Percentiles rank a stretch among this genome's conserved stretches.
phyloP scores from a whole-genome alignment of 1,140 invertebrate genomes.

The Drosophila erecta region DNA sequence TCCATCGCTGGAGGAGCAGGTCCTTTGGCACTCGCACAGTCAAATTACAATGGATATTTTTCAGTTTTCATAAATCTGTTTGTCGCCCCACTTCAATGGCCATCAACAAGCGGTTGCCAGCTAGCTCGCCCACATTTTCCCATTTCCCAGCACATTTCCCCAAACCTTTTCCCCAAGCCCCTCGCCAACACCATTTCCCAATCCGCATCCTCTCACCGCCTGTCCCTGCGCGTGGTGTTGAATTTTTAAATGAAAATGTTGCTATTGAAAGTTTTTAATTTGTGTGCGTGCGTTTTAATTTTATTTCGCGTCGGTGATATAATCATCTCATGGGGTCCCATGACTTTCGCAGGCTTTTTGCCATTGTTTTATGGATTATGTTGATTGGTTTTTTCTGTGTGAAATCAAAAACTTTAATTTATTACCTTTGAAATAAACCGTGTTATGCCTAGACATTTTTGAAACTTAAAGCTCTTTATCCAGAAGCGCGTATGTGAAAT shows the following conservation, averaged over 20 bases:
- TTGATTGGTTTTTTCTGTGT: too few species aligned
- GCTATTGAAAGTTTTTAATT: conserved; percentile 83
- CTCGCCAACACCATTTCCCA: conserved; percentile 5
- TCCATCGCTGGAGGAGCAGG: neutral
- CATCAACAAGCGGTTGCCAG: conserved; percentile 39
- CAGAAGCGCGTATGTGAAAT: too few species aligned
- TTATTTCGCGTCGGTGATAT: conserved; percentile 59
- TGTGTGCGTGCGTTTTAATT: conserved; percentile 70
- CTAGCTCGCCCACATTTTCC: neutral
- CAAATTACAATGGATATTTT: conserved; percentile 70
- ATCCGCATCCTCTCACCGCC: neutral
- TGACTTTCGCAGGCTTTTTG: conserved; percentile 4
- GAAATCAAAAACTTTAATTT: too few species aligned
- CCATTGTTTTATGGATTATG: too few species aligned
- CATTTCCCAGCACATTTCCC: neutral
- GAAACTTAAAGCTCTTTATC: too few species aligned
- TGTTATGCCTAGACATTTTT: too few species aligned
- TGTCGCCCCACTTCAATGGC: conserved; percentile 71
- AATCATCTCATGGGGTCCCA: conserved; percentile 9
- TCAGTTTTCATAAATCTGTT: conserved; percentile 79
- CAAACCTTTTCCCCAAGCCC: neutral
- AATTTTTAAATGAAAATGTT: conserved; percentile 83
- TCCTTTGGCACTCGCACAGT: conserved; percentile 33
- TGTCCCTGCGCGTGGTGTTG: conserved; percentile 68
- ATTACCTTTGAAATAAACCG: too few species aligned